phyloP scores from a whole-genome alignment of 2,797 vertebrate genomes.

The Miichthys miiuy region DNA sequence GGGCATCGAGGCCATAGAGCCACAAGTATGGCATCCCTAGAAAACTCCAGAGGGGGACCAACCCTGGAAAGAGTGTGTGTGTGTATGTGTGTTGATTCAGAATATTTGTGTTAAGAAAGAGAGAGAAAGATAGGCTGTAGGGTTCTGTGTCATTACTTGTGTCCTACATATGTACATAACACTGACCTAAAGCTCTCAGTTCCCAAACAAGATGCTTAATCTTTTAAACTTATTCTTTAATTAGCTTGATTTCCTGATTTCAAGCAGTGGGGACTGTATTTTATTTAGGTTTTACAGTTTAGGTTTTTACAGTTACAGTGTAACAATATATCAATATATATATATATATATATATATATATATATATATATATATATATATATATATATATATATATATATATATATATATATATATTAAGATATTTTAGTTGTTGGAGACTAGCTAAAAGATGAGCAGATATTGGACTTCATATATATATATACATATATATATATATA shows the following conservation, averaged over 20 bases:
- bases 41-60: constrained; percentile 23
- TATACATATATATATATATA: too few relatives aligned
- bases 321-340: too few relatives aligned
- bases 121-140: background rate
- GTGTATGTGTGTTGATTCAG: background rate
- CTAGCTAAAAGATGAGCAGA: too few relatives aligned
- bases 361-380: too few relatives aligned
- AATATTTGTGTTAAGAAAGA: background rate
- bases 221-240: background rate
- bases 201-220: background rate
- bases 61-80: background rate
- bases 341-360: too few relatives aligned
- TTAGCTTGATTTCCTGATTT: background rate
- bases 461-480: too few relatives aligned
- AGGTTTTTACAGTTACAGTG: background rate
- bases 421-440: too few relatives aligned
- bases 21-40: background rate
- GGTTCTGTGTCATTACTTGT: background rate
- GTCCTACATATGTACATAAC: background rate
- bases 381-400: too few relatives aligned
- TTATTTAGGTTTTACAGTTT: background rate
- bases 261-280: background rate
- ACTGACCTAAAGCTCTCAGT: background rate
- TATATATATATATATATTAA: too few relatives aligned
- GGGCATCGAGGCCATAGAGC: constrained; percentile 18